A percentile compares a stretch with the other conserved stretches of the same genome.
phyloP scores from a whole-genome alignment of 2,113 vertebrate genomes.

The Passer domesticus region DNA sequence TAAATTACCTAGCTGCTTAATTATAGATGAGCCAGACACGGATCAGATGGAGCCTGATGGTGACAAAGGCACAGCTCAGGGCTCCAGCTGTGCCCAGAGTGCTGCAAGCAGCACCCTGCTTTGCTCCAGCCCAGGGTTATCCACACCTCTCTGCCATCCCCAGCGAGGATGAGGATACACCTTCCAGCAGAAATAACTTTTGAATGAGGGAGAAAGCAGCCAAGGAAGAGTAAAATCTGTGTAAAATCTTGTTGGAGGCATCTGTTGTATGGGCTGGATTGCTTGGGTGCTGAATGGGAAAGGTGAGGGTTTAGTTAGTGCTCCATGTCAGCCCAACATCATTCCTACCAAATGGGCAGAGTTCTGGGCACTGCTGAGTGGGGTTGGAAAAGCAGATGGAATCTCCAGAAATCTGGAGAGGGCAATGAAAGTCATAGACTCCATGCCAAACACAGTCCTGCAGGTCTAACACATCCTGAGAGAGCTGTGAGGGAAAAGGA shows the following conservation, averaged over 20 bases:
- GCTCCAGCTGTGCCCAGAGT: not conserved
- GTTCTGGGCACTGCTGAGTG: not conserved
- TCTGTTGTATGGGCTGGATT: fast-evolving
- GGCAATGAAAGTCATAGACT: not conserved
- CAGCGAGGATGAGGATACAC: not conserved
- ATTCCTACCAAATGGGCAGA: not conserved
- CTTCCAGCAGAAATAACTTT: not conserved
- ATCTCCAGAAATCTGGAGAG: not conserved
- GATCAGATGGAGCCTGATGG: not conserved
- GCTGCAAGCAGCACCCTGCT: not conserved
- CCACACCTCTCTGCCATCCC: not conserved
- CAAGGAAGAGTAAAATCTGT: not conserved
- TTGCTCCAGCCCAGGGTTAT: not conserved
- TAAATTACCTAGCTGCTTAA: not conserved
- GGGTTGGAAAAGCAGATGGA: not conserved
- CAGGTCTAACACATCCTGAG: not conserved
- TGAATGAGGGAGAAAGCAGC: not conserved
- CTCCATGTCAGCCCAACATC: fast-evolving
- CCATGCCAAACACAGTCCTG: not conserved
- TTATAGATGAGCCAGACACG: not conserved
- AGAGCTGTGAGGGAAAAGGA: not conserved
- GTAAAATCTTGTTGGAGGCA: not conserved
- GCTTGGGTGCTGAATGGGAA: not conserved
- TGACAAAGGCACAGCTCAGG: not conserved
- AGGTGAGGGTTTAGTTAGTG: not conserved